Evolutionary conservation across 23 tunicate genomes (phyloP), one percentile per base, ranked within the genome.

Genomic region (Styela clava): DNA sequence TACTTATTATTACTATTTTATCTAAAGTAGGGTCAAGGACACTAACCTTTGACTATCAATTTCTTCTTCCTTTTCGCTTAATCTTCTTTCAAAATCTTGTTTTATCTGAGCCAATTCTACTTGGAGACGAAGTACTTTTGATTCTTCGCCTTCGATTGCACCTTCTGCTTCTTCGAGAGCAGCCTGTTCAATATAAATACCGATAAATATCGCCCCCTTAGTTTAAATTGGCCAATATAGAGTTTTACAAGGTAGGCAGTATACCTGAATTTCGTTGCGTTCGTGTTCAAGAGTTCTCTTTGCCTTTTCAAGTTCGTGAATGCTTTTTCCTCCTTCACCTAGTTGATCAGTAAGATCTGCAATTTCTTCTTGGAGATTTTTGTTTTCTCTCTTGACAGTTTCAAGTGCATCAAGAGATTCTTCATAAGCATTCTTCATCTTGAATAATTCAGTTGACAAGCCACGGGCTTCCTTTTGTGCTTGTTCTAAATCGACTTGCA

Each of bases 61-160:
- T 83, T 83, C 86, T 63, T 83, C 83, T 56, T 83, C 86, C 26
- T 83, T 83, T 74, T 83, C 86, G 35, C 86, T 79, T 7, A 83
- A 30, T 56, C 82, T 84, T 83, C 86, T 24, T 31, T 83, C 86
- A 61, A 83, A 52, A 64, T 83, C 86, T 35, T 74, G 82, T 68
- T 83, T 83, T 21, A 83, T 74, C 52, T 83, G 86, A 12, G 82
- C 86, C 9, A 83, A 72, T 74, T 83, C 86, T 21, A 83, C 86
- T 31, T 83, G 86, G 29, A 83, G 86, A 9, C 86, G 82, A 19
- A 83, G 2, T 35, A 83, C 86, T 44, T 83, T 83, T 3, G 82
- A 36, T 83, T 83, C 86, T 61, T 83, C 86, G 19, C 61, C 82
- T 74, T 83, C 86, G 51, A 83, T 63, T 19, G 86, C 86, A 12